phyloP scores from a whole-genome alignment of 1,140 invertebrate species.

The Leptinotarsa undecemlineata region DNA sequence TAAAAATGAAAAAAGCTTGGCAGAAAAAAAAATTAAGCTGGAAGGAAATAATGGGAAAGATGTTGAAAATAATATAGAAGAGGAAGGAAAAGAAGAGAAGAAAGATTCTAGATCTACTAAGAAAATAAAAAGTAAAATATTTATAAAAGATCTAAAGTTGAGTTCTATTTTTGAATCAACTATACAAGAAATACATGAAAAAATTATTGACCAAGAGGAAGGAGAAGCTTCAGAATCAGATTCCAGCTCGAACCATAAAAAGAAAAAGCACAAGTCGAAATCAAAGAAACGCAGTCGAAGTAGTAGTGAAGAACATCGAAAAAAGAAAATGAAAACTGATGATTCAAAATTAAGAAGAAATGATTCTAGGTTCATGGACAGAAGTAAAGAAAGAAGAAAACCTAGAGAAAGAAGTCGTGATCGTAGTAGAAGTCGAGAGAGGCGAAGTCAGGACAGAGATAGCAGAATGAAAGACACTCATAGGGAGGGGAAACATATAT shows the following conservation, averaged over 20 bases:
- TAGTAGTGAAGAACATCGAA: conserved; percentile 54
- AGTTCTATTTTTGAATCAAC: conserved; percentile 69
- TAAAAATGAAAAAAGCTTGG: conserved; percentile 47
- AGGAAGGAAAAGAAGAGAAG: conserved; percentile 41
- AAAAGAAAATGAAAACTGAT: conserved; percentile 39
- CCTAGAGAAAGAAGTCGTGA: conserved; percentile 41
- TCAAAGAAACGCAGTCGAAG: conserved; percentile 54
- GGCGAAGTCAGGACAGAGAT: conserved; percentile 30
- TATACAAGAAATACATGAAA: conserved; percentile 67
- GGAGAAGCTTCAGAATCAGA: conserved; percentile 64
- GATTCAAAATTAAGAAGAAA: conserved; percentile 43
- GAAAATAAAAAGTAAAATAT: conserved; percentile 70
- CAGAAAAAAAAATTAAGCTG: conserved; percentile 46
- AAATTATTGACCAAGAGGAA: conserved; percentile 60
- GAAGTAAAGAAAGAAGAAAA: conserved; percentile 33
- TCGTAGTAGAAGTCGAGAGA: conserved; percentile 26
- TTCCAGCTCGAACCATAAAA: conserved; percentile 56
- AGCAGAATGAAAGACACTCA: conserved; percentile 51
- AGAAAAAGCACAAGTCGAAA: conserved; percentile 47
- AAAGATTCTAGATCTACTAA: conserved; percentile 13
- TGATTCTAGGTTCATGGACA: conserved; percentile 40
- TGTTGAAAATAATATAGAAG: conserved; percentile 14
- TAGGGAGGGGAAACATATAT: conserved; percentile 53
- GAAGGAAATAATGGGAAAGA: conserved; percentile 16
- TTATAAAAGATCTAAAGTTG: conserved; percentile 48